Evolutionary conservation across 2,113 vertebrate genomes (phyloP).

Genomic region (Otolemur garnettii): DNA sequence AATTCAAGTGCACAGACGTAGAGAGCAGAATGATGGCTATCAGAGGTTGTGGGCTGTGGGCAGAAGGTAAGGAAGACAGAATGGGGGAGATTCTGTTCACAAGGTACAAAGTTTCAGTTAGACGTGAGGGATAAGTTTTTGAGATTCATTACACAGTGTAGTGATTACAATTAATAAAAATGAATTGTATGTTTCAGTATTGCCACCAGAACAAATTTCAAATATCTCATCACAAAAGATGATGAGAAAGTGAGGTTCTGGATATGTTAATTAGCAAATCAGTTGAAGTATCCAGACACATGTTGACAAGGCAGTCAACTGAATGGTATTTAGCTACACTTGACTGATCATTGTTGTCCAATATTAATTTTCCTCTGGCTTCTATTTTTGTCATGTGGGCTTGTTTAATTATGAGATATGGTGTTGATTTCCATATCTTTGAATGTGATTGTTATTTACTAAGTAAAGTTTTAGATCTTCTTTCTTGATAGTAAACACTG

Average conservation of each 20-base stretch:
- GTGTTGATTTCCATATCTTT: not conserved
- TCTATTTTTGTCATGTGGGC: not conserved
- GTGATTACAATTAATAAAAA: not conserved
- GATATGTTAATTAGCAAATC: not conserved
- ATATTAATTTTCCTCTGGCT: not conserved
- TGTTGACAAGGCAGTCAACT: not conserved
- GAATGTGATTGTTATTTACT: not conserved
- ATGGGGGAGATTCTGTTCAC: not conserved
- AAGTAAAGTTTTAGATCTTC: not conserved
- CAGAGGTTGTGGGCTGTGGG: not conserved
- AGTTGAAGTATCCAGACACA: not conserved
- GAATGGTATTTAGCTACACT: not conserved
- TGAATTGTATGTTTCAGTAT: not conserved
- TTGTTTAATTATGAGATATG: not conserved
- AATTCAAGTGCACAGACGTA: not conserved
- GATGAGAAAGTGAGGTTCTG: not conserved
- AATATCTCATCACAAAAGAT: not conserved
- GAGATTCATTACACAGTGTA: not conserved
- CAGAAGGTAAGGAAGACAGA: not conserved
- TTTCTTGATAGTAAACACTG: not conserved
- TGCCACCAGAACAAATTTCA: not conserved
- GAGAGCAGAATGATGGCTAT: not conserved
- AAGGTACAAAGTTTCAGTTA: not conserved
- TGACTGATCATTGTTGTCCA: not conserved
- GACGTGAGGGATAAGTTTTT: not conserved